phyloP scores from a whole-genome alignment of 2,888 invertebrate species.

The Mycalesis mineus region DNA sequence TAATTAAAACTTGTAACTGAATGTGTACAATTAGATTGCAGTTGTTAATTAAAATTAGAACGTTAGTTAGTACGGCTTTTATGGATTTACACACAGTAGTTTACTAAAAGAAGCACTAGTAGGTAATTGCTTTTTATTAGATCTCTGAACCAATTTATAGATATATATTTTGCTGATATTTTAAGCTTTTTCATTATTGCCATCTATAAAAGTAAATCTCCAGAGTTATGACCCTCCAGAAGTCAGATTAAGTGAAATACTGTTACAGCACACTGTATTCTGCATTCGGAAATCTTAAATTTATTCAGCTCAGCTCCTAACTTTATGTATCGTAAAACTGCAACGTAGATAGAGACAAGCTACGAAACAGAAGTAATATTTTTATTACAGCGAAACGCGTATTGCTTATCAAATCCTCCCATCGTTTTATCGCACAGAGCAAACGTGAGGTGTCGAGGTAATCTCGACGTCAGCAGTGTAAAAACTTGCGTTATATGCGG shows the following conservation, averaged over 20 bases:
- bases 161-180: too few species aligned
- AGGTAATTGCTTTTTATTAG: too few species aligned
- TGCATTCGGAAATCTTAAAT: slow-evolving; percentile 44
- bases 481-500: slow-evolving; percentile 32
- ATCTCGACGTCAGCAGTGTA: slow-evolving; percentile 17
- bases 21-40: neutral
- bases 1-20: neutral
- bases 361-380: slow-evolving; percentile 42
- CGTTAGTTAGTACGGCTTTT: too few species aligned
- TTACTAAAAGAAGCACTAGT: too few species aligned
- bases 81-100: too few species aligned
- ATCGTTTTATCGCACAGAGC: slow-evolving; percentile 40
- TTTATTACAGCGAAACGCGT: slow-evolving; percentile 33
- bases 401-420: slow-evolving; percentile 33
- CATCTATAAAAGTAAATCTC: neutral
- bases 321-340: slow-evolving; percentile 59
- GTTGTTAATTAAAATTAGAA: too few species aligned
- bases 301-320: slow-evolving; percentile 42
- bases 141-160: too few species aligned
- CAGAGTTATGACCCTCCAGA: slow-evolving; percentile 5
- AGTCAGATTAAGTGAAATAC: slow-evolving; percentile 32
- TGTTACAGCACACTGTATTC: slow-evolving; percentile 35
- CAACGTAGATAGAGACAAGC: slow-evolving; percentile 34
- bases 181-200: neutral
- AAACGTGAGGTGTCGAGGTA: slow-evolving; percentile 27